Base-by-base conservation (phyloP, 2,797 vertebrate genomes). In the Dendrocincla tyrannina region DNA sequence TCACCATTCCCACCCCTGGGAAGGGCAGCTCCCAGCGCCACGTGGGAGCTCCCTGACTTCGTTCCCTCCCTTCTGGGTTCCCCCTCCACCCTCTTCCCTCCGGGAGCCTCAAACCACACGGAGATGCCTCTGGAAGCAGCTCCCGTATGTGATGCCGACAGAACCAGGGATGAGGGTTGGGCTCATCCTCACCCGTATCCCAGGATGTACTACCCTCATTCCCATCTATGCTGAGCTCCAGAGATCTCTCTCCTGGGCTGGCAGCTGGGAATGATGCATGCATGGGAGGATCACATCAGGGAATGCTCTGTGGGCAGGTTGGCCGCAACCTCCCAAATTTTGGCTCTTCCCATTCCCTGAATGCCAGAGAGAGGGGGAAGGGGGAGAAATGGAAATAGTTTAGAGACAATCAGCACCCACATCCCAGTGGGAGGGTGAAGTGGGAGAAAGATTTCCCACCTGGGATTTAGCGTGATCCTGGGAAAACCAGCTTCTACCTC, bases 241-340 rank as follows among this genome's bases (percentile, higher is more conserved):
- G 32, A 33, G 24, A 5, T 11, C 46, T 37, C 33, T 56, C 7
- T 49, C 52, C 50, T 6, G 25, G 19, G 42, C 58, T 37, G 62
- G 17, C 23, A 7, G 22, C 22, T 70, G 81, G 64, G 64, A 17
- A 2, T 23, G 50, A 12, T 8, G 44, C 41, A 8, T 33, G 6
- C 8, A 0, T 0, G 13, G 8, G 2, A 35, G 17, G 11, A 39
- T 60, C 49, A 17, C 2, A 0, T 11, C 13, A 39, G 15, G 39
- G 50, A 32, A 7, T 49, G 52, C 16, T 58, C 24, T 14, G 2
- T 2, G 18, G 8, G 3, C 10, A 19, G 39, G 6, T 5, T 49
- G 67, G 32, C 33, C 75, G 10, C 7, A 23, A 55, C 10, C 19
- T 46, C 93, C n/a, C 42, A 52, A 2, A 87, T 35, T 63, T 82